Evolutionary conservation across 2,113 vertebrate species (phyloP).

Genomic region (Elaphurus davidianus): DNA sequence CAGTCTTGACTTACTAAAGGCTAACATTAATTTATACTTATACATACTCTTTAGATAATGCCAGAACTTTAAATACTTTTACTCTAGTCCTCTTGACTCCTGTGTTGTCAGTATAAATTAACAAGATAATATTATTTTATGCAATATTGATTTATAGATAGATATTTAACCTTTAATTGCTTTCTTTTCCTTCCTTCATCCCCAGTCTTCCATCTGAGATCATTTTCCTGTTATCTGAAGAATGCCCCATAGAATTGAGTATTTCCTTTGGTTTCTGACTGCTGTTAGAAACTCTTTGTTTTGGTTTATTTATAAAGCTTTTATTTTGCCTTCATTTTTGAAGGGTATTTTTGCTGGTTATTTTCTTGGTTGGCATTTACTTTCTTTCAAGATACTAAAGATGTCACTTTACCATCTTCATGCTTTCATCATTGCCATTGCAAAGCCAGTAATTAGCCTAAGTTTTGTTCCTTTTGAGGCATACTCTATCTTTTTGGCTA

Average conservation of each 20-base stretch:
- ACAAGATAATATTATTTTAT: neutral
- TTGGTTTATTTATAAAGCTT: neutral
- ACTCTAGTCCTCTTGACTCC: neutral
- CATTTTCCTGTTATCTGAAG: neutral
- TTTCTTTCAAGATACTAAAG: neutral
- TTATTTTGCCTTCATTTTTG: conserved; percentile 9
- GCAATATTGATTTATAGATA: neutral
- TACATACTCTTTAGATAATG: neutral
- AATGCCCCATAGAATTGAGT: neutral
- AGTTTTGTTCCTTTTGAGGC: neutral
- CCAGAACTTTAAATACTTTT: neutral
- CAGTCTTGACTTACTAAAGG: neutral
- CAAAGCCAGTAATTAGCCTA: neutral
- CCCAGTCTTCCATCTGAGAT: neutral
- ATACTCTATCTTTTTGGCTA: neutral
- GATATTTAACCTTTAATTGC: neutral
- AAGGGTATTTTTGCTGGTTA: neutral
- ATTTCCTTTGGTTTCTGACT: neutral
- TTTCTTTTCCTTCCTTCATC: neutral
- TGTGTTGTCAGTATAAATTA: neutral
- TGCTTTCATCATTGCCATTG: neutral
- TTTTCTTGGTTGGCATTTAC: neutral
- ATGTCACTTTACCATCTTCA: neutral
- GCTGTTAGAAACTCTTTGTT: neutral
- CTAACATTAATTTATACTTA: conserved; percentile 6